These are phyloP conservation scores for Corticium candelabrum DNA, from an alignment of 37 sponge, comb jelly and placozoan genomes.

Conservation along the genomic window DNA sequence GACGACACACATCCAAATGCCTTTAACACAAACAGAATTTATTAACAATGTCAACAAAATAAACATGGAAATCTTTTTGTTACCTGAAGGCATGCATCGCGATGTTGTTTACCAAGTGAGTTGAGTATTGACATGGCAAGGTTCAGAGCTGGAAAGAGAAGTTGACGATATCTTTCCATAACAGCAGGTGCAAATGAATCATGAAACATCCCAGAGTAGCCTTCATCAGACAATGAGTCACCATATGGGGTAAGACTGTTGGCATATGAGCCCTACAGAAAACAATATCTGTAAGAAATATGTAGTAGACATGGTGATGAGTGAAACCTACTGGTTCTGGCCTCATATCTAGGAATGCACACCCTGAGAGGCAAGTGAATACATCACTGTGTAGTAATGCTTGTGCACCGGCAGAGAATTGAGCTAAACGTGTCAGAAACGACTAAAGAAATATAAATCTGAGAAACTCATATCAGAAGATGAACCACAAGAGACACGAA, in stretches of 20 bases:
- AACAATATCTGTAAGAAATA: neutral
- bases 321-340: slow-evolving; percentile 31
- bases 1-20: slow-evolving; percentile 40
- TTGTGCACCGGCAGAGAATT: slow-evolving; percentile 36
- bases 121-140: slow-evolving; percentile 43
- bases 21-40: neutral
- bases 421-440: slow-evolving; percentile 62
- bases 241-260: neutral
- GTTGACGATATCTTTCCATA: slow-evolving; percentile 54
- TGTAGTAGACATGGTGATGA: neutral
- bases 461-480: neutral
- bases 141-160: slow-evolving; percentile 54
- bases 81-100: slow-evolving; percentile 52
- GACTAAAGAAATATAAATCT: slow-evolving; percentile 35
- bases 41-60: neutral
- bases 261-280: neutral
- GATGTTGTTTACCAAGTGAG: slow-evolving; percentile 44
- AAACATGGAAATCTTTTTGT: neutral
- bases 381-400: slow-evolving; percentile 40
- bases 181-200: slow-evolving; percentile 49
- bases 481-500: no score
- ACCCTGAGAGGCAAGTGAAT: slow-evolving; percentile 47
- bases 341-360: slow-evolving; percentile 56
- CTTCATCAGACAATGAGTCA: no score
- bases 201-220: neutral